phyloP scores from a whole-genome alignment of 2,113 vertebrate genomes.

The Bettongia penicillata region DNA sequence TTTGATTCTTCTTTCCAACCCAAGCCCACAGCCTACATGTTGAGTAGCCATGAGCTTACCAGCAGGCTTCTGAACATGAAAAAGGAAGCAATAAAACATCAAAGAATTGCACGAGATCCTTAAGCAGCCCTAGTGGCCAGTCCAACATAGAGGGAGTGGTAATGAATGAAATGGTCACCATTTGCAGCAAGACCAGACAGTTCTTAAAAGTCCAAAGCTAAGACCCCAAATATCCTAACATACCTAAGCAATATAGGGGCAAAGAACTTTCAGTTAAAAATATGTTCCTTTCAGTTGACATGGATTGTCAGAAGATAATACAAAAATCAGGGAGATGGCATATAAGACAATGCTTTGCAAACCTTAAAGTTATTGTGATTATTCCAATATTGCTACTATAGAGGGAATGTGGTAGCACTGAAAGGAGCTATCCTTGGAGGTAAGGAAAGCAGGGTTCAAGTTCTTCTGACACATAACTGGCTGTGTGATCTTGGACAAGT shows the following conservation, averaged over 20 bases:
- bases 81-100: slow-evolving; percentile 55
- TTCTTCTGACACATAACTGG: neutral
- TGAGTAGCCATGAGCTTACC: slow-evolving; percentile 62
- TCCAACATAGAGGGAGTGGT: slow-evolving; percentile 12
- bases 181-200: neutral
- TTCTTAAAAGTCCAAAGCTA: neutral
- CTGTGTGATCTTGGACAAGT: neutral
- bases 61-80: slow-evolving; percentile 63
- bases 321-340: neutral
- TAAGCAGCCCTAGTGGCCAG: slow-evolving; percentile 26
- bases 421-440: neutral
- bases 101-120: slow-evolving; percentile 52
- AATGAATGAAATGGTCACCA: neutral
- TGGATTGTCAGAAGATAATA: neutral
- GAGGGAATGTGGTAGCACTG: neutral
- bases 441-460: neutral
- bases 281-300: neutral
- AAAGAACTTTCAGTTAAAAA: neutral
- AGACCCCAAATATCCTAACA: neutral
- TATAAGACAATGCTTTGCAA: neutral
- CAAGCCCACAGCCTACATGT: slow-evolving; percentile 59
- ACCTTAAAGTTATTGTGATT: neutral
- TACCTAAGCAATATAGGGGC: neutral
- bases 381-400: neutral
- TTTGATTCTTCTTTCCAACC: slow-evolving; percentile 58